Conservation (phyloP, 2,113 vertebrate species). For the Albula glossodonta region DNA sequence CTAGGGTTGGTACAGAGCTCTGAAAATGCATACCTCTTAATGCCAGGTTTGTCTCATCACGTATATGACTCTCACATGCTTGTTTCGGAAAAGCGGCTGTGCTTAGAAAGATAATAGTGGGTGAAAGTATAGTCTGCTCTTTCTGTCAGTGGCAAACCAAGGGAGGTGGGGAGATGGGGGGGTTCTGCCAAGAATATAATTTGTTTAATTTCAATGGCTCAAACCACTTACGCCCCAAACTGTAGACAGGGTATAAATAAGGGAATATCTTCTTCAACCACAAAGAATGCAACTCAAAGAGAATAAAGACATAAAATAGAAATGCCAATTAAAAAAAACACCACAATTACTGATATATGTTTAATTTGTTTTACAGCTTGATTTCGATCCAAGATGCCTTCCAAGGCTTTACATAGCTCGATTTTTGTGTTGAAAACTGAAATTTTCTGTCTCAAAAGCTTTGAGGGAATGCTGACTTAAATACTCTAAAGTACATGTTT, state of each 20-base stretch:
- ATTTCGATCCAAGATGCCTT: constrained; percentile 3
- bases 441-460: constrained; percentile 2
- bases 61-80: constrained; percentile 73
- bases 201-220: constrained; percentile 67
- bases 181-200: constrained; percentile 63
- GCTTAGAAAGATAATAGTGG: constrained; percentile 60
- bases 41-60: constrained; percentile 67
- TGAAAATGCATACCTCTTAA: constrained; percentile 57
- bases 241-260: constrained; percentile 48
- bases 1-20: constrained; percentile 35
- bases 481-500: not conserved
- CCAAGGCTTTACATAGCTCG: not conserved
- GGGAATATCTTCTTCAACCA: constrained; percentile 45
- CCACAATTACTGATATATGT: not conserved
- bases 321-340: not conserved
- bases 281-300: constrained; percentile 34
- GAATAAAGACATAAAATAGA: constrained; percentile 36
- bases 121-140: constrained; percentile 68
- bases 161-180: constrained; percentile 52
- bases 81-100: constrained; percentile 66
- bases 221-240: constrained; percentile 42
- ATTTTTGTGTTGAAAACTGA: not conserved
- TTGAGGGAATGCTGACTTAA: constrained; percentile 3
- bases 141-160: constrained; percentile 45
- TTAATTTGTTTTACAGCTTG: not conserved